Evolutionary conservation across 2,797 vertebrate genomes (phyloP), one percentile per base, ranked within the genome.

Genomic region (Hoplostethus mediterraneus): DNA sequence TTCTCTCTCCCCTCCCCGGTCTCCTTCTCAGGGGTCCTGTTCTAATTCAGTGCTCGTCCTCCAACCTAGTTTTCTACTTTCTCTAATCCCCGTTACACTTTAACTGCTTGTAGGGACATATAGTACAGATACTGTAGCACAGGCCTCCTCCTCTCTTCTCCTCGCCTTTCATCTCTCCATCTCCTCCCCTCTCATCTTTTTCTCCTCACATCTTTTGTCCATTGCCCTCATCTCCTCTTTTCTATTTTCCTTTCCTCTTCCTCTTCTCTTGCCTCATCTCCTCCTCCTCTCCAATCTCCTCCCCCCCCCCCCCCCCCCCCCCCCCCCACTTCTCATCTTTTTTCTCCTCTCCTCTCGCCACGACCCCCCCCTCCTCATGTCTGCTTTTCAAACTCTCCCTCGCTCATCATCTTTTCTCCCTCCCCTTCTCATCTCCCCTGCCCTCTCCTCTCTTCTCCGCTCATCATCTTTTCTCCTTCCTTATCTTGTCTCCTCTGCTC

Each of bases 1-100:
- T 80, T 42, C 64, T 55, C 30, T 13, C 77, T 68, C 71, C 33
- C 49, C 45, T 42, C 53, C 17, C 28, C 71, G 68, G 70, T 80
- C 85, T 90, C 86, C 77, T 91, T 91, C 93, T 94, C 94, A 90
- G 86, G 93, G 93, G 94, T 93, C 91, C 92, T 93, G 93, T 91
- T 93, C 94, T 93, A 94, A 92, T 94, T 94, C 92, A 86, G 81
- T 67, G 72, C 84, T 91, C 89, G 89, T 92, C 80, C 87, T 90
- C 84, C 92, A 94, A 92, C 93, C 94, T 91, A 93, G 82, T 93
- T 94, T 91, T 71, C 84, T 83, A 82, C 81, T 79, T 71, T 88
- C 83, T 85, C 62, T 92, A 93, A 93, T 90, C 87, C 89, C 70
- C 75, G 91, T 86, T 88, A 85, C 86, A 83, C 73, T 75, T 60